phyloP scores from a whole-genome alignment of 2,888 invertebrate genomes.

The Buathra laborator region DNA sequence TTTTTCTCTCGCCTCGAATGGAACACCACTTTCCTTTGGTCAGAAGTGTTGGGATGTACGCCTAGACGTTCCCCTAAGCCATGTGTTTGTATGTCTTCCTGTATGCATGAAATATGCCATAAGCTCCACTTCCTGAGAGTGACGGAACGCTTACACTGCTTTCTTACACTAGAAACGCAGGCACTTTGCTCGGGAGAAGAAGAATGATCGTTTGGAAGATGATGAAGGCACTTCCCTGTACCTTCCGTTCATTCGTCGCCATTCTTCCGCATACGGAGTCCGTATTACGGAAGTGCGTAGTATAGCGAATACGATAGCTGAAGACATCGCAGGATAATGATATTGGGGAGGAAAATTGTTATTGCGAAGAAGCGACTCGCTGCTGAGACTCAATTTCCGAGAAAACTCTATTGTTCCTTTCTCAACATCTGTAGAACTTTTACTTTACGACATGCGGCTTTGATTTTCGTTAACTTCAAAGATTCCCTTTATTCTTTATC shows the following conservation, averaged over 20 bases:
- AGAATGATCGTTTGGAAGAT: slow-evolving; percentile 30
- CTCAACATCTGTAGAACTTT: too few species aligned
- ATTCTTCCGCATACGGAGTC: neutral
- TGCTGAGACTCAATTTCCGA: too few species aligned
- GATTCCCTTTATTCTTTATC: neutral
- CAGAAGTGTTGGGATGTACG: neutral
- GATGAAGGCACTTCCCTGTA: slow-evolving; percentile 24
- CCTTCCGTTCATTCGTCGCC: neutral
- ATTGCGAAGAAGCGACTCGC: neutral
- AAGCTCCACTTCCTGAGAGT: slow-evolving; percentile 20
- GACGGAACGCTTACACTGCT: slow-evolving; percentile 30
- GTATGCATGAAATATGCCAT: neutral
- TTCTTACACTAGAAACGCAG: neutral
- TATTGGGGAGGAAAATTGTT: neutral
- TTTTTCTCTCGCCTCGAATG: slow-evolving; percentile 31
- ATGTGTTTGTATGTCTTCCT: neutral
- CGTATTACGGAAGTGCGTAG: neutral
- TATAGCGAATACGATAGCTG: neutral
- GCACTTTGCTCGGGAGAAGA: slow-evolving; percentile 44
- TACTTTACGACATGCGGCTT: too few species aligned
- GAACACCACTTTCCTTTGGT: slow-evolving; percentile 1
- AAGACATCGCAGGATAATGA: neutral
- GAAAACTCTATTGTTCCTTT: too few species aligned
- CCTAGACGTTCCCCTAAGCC: neutral
- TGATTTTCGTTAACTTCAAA: neutral